Evolutionary conservation across 2,888 invertebrate species (phyloP).

Genomic region (Helicoverpa assulta): DNA sequence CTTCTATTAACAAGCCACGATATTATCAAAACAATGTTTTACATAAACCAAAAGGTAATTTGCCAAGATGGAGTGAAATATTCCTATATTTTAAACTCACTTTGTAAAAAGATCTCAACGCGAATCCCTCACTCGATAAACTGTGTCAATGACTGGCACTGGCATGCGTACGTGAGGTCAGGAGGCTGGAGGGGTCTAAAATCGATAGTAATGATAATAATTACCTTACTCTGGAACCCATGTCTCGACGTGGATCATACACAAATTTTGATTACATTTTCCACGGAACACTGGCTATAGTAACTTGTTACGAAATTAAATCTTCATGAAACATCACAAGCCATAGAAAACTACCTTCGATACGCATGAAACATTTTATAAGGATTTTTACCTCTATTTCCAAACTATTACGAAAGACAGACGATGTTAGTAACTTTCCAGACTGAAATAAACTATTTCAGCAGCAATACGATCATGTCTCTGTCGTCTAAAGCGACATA

Average conservation of each 20-base stretch:
- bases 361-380: slow-evolving; percentile 70
- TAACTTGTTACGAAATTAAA: slow-evolving; percentile 65
- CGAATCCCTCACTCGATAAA: neutral
- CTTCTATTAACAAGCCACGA: slow-evolving; percentile 31
- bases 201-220: slow-evolving; percentile 44
- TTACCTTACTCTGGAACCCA: slow-evolving; percentile 89
- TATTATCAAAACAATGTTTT: slow-evolving; percentile 34
- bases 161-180: neutral
- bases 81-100: neutral
- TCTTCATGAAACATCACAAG: slow-evolving; percentile 80
- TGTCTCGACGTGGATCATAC: slow-evolving; percentile 83
- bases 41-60: slow-evolving; percentile 57
- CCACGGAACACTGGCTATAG: slow-evolving; percentile 63
- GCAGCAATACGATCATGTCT: slow-evolving; percentile 4
- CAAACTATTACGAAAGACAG: slow-evolving; percentile 74
- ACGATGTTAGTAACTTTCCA: slow-evolving; percentile 55
- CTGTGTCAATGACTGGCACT: neutral
- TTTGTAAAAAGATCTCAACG: neutral
- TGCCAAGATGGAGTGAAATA: slow-evolving; percentile 62
- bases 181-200: neutral
- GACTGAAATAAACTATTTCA: slow-evolving; percentile 25
- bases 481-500: slow-evolving; percentile 1
- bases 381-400: slow-evolving; percentile 68
- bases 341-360: slow-evolving; percentile 78
- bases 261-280: slow-evolving; percentile 80